Evolutionary conservation across 2,888 invertebrate species (phyloP).

Genomic region (Villa cingulata): DNA sequence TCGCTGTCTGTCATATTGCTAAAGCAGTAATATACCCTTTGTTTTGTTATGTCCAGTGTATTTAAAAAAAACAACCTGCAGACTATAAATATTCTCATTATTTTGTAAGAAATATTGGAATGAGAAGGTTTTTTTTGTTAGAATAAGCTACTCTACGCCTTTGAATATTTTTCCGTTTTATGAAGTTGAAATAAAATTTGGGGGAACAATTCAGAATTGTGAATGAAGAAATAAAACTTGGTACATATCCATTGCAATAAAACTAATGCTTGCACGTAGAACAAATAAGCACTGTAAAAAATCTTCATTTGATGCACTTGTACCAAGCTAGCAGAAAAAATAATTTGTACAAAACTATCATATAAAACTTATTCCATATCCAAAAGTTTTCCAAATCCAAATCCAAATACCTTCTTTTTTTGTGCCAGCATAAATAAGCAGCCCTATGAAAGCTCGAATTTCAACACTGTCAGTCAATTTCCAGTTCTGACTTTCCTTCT

Average conservation of each 20-base stretch:
- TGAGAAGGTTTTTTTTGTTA: background rate
- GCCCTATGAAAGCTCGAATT: background rate
- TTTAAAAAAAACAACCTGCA: background rate
- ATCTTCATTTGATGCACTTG: no score
- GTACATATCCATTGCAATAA: no score
- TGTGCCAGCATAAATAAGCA: background rate
- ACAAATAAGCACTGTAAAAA: no score
- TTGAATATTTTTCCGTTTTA: background rate
- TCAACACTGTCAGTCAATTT: background rate
- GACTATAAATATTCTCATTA: background rate
- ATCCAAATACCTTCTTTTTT: conserved; percentile 3
- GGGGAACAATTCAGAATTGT: no score
- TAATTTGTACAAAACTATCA: background rate
- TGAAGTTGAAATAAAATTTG: background rate
- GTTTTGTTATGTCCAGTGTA: background rate
- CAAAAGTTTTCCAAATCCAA: no score
- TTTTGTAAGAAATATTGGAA: background rate
- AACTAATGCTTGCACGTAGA: background rate
- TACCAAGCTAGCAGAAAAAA: no score
- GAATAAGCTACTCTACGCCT: background rate
- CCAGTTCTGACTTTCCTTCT: no score
- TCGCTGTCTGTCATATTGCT: background rate
- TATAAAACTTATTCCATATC: background rate
- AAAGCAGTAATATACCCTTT: background rate
- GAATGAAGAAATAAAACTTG: no score